A percentile compares a stretch with the other conserved stretches of the same genome.
phyloP scores from a whole-genome alignment of 2,797 vertebrate genomes.

The Scyliorhinus canicula region DNA sequence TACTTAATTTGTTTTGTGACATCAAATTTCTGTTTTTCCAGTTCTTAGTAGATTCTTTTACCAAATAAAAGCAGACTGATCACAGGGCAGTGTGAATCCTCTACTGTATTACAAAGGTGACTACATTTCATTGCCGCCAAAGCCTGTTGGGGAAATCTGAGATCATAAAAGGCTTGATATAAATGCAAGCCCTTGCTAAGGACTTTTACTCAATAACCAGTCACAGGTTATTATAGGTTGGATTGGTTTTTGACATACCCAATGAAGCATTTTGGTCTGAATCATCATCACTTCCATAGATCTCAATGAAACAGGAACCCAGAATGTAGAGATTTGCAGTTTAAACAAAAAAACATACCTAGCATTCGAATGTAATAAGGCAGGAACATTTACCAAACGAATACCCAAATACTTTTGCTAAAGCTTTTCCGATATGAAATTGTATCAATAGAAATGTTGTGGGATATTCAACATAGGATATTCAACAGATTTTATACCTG shows the following conservation, averaged over 20 bases:
- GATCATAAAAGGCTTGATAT: neutral
- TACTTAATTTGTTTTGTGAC: neutral
- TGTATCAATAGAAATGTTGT: neutral
- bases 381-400: neutral
- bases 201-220: neutral
- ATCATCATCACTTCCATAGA: neutral
- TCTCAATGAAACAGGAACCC: neutral
- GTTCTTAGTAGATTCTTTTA: neutral
- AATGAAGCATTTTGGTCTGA: neutral
- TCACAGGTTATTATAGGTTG: neutral
- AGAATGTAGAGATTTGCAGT: neutral
- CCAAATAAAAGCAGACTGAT: neutral
- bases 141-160: neutral
- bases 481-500: slow-evolving; percentile 58
- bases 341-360: neutral
- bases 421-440: neutral
- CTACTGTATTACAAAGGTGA: neutral
- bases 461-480: slow-evolving; percentile 33
- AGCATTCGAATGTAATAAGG: neutral
- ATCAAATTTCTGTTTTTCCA: neutral
- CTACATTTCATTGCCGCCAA: neutral
- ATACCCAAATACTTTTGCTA: neutral
- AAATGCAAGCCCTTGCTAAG: neutral
- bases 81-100: neutral
- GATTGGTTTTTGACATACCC: neutral